These are phyloP conservation scores for Netelia melanura DNA, from an alignment of 2,888 invertebrate genomes.

Conservation along the genomic window DNA sequence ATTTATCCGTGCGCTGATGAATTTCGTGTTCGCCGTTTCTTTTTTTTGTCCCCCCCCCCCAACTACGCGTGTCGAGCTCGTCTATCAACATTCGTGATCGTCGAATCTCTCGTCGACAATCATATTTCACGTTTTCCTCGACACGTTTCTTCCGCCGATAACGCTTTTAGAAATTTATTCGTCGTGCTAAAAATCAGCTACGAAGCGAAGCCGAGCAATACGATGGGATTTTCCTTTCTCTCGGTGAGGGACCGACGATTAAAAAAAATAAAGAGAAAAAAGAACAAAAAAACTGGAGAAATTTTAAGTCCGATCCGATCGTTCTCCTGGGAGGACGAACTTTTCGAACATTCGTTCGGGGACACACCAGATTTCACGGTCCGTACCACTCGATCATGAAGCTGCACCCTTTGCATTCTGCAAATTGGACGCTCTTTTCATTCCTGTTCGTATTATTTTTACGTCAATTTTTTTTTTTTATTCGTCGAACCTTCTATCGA, in stretches of 20 bases:
- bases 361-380: constrained; percentile 25
- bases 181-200: constrained; percentile 45
- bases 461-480: constrained; percentile 5
- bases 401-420: constrained; percentile 32
- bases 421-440: constrained; percentile 62
- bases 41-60: no score
- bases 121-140: constrained; percentile 25
- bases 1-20: no score
- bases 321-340: constrained; percentile 30
- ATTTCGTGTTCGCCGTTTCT: no score
- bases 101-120: constrained; percentile 9
- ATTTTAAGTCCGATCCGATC: constrained; percentile 20
- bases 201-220: constrained; percentile 47
- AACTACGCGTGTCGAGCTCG: constrained; percentile 7
- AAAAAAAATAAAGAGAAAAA: constrained; percentile 15
- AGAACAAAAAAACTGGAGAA: background rate
- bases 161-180: constrained; percentile 59
- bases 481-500: constrained; percentile 27
- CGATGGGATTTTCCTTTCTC: constrained; percentile 44
- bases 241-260: background rate
- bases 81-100: constrained; percentile 18
- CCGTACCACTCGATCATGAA: constrained; percentile 51
- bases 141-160: background rate
- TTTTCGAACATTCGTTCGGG: background rate
- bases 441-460: constrained; percentile 35